Evolutionary conservation across 2,888 invertebrate species (phyloP), one percentile per base, ranked within the genome.

Genomic region (Unio delphinus): DNA sequence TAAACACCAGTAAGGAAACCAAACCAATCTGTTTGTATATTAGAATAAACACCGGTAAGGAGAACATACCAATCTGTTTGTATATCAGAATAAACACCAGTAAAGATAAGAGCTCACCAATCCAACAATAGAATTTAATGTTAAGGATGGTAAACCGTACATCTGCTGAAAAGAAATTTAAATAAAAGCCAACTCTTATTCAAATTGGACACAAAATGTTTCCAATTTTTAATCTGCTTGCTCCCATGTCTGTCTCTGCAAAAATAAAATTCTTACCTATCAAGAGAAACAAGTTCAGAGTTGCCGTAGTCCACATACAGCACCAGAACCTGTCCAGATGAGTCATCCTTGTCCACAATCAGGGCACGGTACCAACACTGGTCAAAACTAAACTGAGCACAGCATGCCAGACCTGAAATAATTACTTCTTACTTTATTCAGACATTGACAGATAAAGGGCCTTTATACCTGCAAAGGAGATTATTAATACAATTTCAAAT

Each of bases 291-390:
- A 1, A 88, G 87, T 67, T 91, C 90, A 20, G 83, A 86, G 67
- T 88, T 89, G 34, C 95, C 95, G 80, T 89, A 90, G 90, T 95
- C 95, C 0, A 94, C 92, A 73, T 93, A 92, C 74, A 90, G 88
- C 26, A 94, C 92, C 60, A 91, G 90, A 2, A 79, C 72, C 7
- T 80, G 71, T 11, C 77, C 61, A 92, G 92, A 87, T 79, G 90
- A 83, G 11, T 78, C 83, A 54, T 78, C 90, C 85, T n/a, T 87
- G 62, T 92, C 91, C 3, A 85, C 82, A 56, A 95, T 91, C 7
- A 91, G 82, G 11, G 92, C 94, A 71, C 96, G 91, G 87, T 95
- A 95, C 94, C 94, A 94, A 57, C 90, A 85, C 1, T 91, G 90
- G 83, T 95, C 94, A n/a, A 91, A 76, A 80, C 92, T 93, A 89